Evolutionary conservation across 2,113 vertebrate genomes (phyloP), one percentile per base, ranked within the genome.

Genomic region (Miniopterus natalensis): DNA sequence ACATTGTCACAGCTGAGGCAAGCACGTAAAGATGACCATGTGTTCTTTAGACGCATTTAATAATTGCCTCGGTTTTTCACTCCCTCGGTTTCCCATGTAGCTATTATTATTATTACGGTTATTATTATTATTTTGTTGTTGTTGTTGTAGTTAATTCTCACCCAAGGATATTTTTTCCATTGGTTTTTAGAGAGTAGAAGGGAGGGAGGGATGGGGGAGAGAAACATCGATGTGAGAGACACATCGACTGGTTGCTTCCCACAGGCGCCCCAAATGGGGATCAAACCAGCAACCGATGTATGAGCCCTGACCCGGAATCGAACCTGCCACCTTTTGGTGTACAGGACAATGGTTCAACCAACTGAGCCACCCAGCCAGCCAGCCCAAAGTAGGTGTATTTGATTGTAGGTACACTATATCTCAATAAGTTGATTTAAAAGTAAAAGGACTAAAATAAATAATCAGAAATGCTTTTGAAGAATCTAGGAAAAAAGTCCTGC

Each of bases 361-460:
- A 31, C 63, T 65, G 63, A 65, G 63, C 6, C 15, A 65, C 29
- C 61, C 29, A 15, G 63, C 29, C 2, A 65, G 29, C 36, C 36
- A 36, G 36, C 36, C 36, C 36, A 36, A 65, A 31, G n/a, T n/a
- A n/a, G 63, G 14, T 66, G 31, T 66, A 51, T 51, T 51, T 36
- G 36, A 51, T 84, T 77, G 11, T 25, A 75, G 49, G 49, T 49
- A 59, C 40, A 86, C 78, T 78, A 49, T 29, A 79, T 23, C 40
- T 70, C 73, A 86, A 78, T n/a, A 68, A 92, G 53, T 68, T 77
- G 81, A 92, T 66, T 66, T 92, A 47, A 86, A 59, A 86, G 42
- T 59, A 29, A 86, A 94, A 75, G 40, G 57, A 36, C 70, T 57
- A 80, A n/a, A 61, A 83, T 31, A 68, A 73, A 63, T 78, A 47